phyloP scores from a whole-genome alignment of 1,140 invertebrate species.

The Steinernema khuongi region DNA sequence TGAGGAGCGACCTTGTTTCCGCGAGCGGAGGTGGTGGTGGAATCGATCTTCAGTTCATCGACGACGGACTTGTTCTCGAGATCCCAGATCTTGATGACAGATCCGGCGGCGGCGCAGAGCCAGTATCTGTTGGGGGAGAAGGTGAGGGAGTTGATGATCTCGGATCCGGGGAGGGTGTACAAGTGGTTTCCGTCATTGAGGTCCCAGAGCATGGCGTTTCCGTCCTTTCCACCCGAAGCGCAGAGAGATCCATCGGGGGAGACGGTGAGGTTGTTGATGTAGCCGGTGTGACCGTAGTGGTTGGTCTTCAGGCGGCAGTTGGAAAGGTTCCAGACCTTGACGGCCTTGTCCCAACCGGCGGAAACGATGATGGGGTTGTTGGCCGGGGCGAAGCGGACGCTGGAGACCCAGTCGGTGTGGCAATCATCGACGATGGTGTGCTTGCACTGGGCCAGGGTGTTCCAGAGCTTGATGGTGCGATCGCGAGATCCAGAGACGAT shows the following conservation, averaged over 20 bases:
- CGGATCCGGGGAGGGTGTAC: slow-evolving; percentile 94
- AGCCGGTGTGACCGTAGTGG: slow-evolving; percentile 89
- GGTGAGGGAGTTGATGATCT: slow-evolving; percentile 92
- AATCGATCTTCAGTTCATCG: slow-evolving; percentile 90
- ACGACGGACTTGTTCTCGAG: slow-evolving; percentile 98
- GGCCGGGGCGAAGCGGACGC: slow-evolving; percentile 94
- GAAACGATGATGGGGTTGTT: slow-evolving; percentile 97
- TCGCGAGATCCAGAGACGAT: slow-evolving; percentile 97
- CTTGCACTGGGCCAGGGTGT: slow-evolving; percentile 97
- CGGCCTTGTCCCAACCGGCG: slow-evolving; percentile 92
- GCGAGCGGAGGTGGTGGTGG: slow-evolving; percentile 71
- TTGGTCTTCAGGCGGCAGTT: slow-evolving; percentile 98
- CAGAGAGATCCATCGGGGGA: slow-evolving; percentile 98
- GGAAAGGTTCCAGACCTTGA: slow-evolving; percentile 98
- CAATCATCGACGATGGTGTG: slow-evolving; percentile 95
- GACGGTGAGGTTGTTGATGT: slow-evolving; percentile 95
- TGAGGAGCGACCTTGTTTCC: slow-evolving; percentile 69
- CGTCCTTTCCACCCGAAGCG: slow-evolving; percentile 97
- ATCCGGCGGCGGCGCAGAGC: slow-evolving; percentile 97
- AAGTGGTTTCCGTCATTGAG: slow-evolving; percentile 97
- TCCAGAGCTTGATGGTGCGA: slow-evolving; percentile 98
- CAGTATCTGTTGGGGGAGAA: slow-evolving; percentile 99
- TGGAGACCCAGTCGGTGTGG: slow-evolving; percentile 96
- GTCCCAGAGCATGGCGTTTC: slow-evolving; percentile 98
- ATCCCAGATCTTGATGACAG: slow-evolving; percentile 93